Conservation (phyloP, 2,113 vertebrate species). For the Chunga burmeisteri region DNA sequence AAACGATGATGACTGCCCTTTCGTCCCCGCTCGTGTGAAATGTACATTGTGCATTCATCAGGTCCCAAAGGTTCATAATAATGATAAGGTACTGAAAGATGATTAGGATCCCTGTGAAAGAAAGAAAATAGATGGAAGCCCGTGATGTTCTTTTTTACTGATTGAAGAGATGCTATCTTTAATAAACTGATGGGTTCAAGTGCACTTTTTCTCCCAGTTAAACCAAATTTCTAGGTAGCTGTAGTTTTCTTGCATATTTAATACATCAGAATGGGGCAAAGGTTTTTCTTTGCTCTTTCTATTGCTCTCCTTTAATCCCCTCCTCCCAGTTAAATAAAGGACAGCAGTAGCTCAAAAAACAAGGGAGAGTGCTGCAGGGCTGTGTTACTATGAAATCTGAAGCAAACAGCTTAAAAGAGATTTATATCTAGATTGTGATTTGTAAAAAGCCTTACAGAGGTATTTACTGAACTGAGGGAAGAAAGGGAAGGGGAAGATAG, state of each 20-base stretch:
- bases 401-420: slow-evolving; percentile 9
- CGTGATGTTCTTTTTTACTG: neutral
- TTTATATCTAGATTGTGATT: neutral
- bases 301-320: neutral
- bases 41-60: slow-evolving; percentile 96
- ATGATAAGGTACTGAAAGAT: slow-evolving; percentile 92
- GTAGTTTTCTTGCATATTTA: slow-evolving; percentile 16
- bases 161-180: slow-evolving; percentile 45
- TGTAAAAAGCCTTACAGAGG: neutral
- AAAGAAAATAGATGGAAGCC: slow-evolving; percentile 40
- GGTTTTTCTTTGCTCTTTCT: neutral
- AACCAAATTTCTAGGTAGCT: neutral
- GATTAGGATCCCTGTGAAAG: slow-evolving; percentile 83
- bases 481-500: neutral
- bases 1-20: slow-evolving; percentile 97
- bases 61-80: slow-evolving; percentile 93
- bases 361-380: neutral
- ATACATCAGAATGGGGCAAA: neutral
- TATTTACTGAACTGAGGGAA: neutral
- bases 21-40: slow-evolving; percentile 92
- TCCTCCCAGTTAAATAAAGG: neutral
- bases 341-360: neutral
- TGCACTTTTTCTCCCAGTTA: neutral
- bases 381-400: neutral
- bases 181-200: slow-evolving; percentile 23